Base-by-base conservation (phyloP, 2,888 invertebrate genomes). In the Lasioglossum oenotherae region DNA sequence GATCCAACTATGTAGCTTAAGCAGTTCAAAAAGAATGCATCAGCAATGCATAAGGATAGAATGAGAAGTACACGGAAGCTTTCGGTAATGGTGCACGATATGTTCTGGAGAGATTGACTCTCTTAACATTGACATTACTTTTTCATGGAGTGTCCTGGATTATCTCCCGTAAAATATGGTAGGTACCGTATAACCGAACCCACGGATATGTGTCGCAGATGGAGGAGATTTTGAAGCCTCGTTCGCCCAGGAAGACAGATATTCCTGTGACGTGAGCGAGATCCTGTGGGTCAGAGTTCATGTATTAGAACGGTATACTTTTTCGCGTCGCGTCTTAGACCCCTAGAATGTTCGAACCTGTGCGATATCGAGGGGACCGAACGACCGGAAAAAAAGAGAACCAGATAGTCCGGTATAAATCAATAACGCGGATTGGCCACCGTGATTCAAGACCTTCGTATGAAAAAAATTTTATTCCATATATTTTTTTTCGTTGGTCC, bases 241-340 rank as follows among this genome's bases (percentile, higher is more conserved):
- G 72, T 80, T 86, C 81, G 78, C 71, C 46, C 74, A 81, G 75
- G 82, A 88, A 89, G 86, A 88, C 86, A 80, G 74, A 90, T 89
- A 82, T 78, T 75, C 60, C 57, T 64, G 78, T 78, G 84, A 81
- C 84, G 67, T 78, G 85, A 88, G 85, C 85, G 82, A 86, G 85
- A 87, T 87, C 78, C 84, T 78, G 35, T 72, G 82, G 88, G 86
- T 85, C 79, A 80, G 64, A 76, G 87, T 87, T 90, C 83, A 46
- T 85, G 87, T 78, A 85, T 90, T 86, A 90, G 82, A 76, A 82
- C 72, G 74, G 86, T 88, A 87, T 87, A 90, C 87, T 87, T 90
- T 44, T 87, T 85, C 81, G 74, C 82, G 87, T 86, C 88, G 74
- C 88, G 87, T 89, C 89, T 88, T 79, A 73, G 57, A 73, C 46